Percentiles rank a stretch among this genome's conserved stretches.
phyloP scores from a whole-genome alignment of 2,888 invertebrate species.

The Netelia melanura region DNA sequence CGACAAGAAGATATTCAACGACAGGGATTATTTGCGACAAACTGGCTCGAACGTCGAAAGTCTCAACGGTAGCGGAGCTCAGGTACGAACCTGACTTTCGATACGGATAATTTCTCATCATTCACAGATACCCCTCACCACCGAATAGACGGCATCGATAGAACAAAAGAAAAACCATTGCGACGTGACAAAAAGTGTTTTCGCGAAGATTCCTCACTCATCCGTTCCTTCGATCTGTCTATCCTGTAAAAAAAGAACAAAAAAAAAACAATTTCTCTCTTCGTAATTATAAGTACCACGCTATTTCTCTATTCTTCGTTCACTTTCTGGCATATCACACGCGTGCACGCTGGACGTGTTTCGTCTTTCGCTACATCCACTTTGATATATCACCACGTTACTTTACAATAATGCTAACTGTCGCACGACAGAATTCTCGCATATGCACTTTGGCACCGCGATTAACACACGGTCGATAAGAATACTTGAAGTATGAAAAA shows the following conservation, averaged over 20 bases:
- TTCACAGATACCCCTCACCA: not conserved
- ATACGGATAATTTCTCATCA: conserved; percentile 17
- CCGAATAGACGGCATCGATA: too few relatives aligned
- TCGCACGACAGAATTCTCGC: not conserved
- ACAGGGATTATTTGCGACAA: conserved; percentile 96
- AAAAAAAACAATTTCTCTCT: not conserved
- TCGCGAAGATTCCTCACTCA: conserved; percentile 22
- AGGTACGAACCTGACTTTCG: conserved; percentile 76
- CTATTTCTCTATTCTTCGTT: not conserved
- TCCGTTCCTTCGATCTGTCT: conserved; percentile 2
- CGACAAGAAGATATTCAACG: conserved; percentile 96
- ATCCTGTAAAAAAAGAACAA: not conserved
- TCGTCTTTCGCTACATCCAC: conserved; percentile 8
- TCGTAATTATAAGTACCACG: not conserved
- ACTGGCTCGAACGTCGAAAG: conserved; percentile 82
- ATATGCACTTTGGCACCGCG: conserved; percentile 39
- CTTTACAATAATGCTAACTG: not conserved
- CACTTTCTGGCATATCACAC: conserved; percentile 1
- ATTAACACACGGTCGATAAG: conserved; percentile 30
- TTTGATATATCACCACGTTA: not conserved
- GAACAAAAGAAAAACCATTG: conserved; percentile 26
- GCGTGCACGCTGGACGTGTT: conserved; percentile 50
- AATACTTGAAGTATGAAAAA: not conserved
- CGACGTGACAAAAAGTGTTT: not conserved
- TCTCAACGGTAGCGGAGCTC: conserved; percentile 79